Evolutionary conservation across 2,113 vertebrate species (phyloP).

Genomic region (Tringa solitaria): DNA sequence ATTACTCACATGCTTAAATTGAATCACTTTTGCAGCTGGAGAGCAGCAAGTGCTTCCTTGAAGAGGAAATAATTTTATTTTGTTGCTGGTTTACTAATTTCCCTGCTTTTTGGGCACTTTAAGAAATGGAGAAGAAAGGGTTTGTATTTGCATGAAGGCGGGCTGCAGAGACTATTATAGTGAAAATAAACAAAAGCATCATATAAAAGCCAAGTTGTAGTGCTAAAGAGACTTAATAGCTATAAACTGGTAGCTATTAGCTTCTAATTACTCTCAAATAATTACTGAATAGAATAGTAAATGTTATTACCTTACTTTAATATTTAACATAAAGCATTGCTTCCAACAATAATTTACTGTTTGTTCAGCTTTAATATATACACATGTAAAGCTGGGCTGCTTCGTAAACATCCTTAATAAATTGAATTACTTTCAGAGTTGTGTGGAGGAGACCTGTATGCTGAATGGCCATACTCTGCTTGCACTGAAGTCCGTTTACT

Average conservation of each 20-base stretch:
- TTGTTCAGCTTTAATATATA: conserved; percentile 4
- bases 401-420: not conserved
- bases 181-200: conserved; percentile 37
- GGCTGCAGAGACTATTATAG: not conserved
- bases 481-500: not conserved
- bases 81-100: not conserved
- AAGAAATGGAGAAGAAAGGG: not conserved
- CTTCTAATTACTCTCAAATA: conserved; percentile 64
- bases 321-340: conserved; percentile 54
- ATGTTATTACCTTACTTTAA: conserved; percentile 53
- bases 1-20: not conserved
- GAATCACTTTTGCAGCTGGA: not conserved
- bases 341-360: conserved; percentile 46
- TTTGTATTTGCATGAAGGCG: not conserved
- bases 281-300: conserved; percentile 62
- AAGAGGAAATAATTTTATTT: not conserved
- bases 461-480: not conserved
- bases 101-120: not conserved
- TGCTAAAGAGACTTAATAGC: conserved; percentile 36
- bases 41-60: not conserved
- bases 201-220: conserved; percentile 41
- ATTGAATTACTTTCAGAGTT: not conserved
- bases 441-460: not conserved
- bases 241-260: conserved; percentile 52
- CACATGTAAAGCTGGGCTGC: not conserved